A percentile compares a stretch with the other conserved stretches of the same genome.
These are phyloP conservation scores for Eulimnadia texana DNA, from an alignment of 1,140 invertebrate species.

Conservation along the genomic window DNA sequence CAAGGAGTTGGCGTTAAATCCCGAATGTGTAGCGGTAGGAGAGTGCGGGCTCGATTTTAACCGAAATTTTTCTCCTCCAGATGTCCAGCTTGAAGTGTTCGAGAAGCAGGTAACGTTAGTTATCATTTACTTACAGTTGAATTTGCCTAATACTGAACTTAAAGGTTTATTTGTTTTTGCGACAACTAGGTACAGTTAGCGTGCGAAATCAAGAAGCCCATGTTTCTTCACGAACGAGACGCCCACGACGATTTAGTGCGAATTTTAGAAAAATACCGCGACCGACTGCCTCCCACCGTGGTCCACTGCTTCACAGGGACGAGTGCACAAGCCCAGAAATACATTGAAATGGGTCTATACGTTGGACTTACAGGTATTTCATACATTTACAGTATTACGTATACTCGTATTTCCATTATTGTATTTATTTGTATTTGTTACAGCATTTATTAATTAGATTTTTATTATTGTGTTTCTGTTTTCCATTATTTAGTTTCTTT, in stretches of 20 bases:
- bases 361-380: slow-evolving; percentile 59
- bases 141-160: too few relatives aligned
- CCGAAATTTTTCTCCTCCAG: slow-evolving; percentile 80
- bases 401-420: not conserved
- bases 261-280: slow-evolving; percentile 34
- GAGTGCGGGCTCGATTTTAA: slow-evolving; percentile 91
- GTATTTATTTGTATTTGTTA: not conserved
- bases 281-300: slow-evolving; percentile 58
- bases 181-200: slow-evolving; percentile 56
- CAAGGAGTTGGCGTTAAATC: slow-evolving; percentile 52
- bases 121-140: not conserved
- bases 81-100: slow-evolving; percentile 72
- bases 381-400: not conserved
- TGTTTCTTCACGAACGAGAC: slow-evolving; percentile 81
- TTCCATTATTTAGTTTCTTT: too few relatives aligned
- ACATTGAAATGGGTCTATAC: slow-evolving; percentile 77
- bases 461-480: slow-evolving; percentile 12
- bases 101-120: slow-evolving; percentile 55
- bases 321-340: slow-evolving; percentile 61
- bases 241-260: slow-evolving; percentile 65
- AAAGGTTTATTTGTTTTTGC: slow-evolving; percentile 12
- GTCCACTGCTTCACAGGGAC: slow-evolving; percentile 89
- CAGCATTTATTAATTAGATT: too few relatives aligned
- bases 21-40: slow-evolving; percentile 83
- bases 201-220: slow-evolving; percentile 68